Base-by-base conservation (phyloP, 2,797 vertebrate species). In the Pipistrellus kuhlii region DNA sequence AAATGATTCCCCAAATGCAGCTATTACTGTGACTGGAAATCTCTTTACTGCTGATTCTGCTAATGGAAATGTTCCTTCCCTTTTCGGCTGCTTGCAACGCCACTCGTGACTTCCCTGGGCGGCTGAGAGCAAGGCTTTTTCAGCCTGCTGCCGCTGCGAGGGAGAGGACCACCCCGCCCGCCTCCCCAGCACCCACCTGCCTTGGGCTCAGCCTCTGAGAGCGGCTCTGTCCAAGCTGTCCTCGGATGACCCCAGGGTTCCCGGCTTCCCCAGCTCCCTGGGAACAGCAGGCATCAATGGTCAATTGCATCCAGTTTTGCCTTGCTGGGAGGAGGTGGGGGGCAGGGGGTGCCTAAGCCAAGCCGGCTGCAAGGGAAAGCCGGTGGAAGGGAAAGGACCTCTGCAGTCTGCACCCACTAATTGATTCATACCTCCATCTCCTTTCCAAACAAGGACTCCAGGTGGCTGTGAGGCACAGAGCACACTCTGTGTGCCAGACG, bases 1-100 rank as follows among this genome's bases (percentile, higher is more conserved):
- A 97, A 97, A 96, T 97, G 97, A 98, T 98, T 98, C 98, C 89
- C 97, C 97, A 98, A 98, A 98, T 89, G 96, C 97, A 97, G 96
- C 97, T 98, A 98, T 98, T 98, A 98, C 97, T 97, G 97, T 97
- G 97, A 98, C 98, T 97, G 96, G 97, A 97, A 97, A 97, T 98
- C 97, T 98, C 96, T 97, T 96, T 97, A 97, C 97, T 98, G 98
- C 97, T 98, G 98, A 98, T 98, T 97, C 96, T 97, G 97, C 98
- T 98, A 98, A 98, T 97, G 97, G 97, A 97, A 98, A 98, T 97
- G 94, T 97, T 97, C 94, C 97, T 98, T 96, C 97, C 96, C 89
- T 98, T 98, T 13, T 76, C 95, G 78, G 96, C 95, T 95, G 94
- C 97, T 96, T 97, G 96, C 97, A 97, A 96, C 97, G 96, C 96